Base-by-base conservation (phyloP, 2,797 vertebrate species). In the Brachyrhaphis roseni region DNA sequence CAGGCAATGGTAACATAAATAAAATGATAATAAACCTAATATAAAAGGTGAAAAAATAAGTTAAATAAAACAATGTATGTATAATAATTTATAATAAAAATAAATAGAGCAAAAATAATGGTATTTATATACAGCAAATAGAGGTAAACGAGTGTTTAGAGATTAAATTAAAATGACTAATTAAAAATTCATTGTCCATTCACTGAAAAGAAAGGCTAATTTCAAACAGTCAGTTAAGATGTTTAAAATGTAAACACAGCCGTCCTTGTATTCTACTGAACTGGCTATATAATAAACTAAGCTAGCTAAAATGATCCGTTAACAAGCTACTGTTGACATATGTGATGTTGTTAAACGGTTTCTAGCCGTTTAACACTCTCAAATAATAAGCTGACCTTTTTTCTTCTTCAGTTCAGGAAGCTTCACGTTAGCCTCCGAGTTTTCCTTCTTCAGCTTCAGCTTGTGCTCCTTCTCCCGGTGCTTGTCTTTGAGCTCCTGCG, bases 391-490 rank as follows among this genome's bases (percentile, higher is more conserved):
- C 92, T 95, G 94, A 97, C 97, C 97, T 91, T 96, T 95, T 80
- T 95, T 97, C 70, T 94, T 95, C 92, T 94, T 95, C 49, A 90
- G 92, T 75, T 91, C 87, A 0, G 77, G 91, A 85, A 85, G 90
- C 91, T 93, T 96, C 86, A 86, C 89, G 43, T 96, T 96, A 0
- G 92, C 84, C 82, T 93, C 96, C 0, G 96, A 86, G 28, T 97
- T 96, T 51, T 97, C 96, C 86, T 96, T 96, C 93, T 95, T 96
- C 4, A 82, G 87, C 75, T 93, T 92, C 36, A 93, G 88, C 28
- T 91, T 94, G 46, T 34, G 77, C 18, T 94, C 91, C 64, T 93
- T 93, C 0, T 95, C 95, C 47, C 86, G 11, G 59, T 51, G 93
- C 70, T 92, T 92, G 1, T 95, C 94, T 20, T 91, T 93, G 86